Evolutionary conservation across 2,113 vertebrate species (phyloP).

Genomic region (Engraulis encrasicolus): DNA sequence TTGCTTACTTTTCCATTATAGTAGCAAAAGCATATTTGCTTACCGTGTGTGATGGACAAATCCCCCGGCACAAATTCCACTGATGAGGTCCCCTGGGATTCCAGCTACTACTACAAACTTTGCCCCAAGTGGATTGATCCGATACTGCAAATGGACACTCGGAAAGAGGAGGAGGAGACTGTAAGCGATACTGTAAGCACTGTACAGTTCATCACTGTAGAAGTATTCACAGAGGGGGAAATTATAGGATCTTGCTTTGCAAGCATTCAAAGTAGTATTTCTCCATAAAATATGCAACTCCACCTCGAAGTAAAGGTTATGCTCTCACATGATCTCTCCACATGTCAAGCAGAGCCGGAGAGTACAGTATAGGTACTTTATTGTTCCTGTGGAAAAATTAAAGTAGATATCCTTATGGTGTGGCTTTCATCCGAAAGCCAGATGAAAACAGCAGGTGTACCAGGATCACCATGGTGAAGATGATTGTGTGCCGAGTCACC

Average conservation of each 20-base stretch:
- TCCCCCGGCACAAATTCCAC: not conserved
- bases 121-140: not conserved
- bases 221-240: not conserved
- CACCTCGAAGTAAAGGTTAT: not conserved
- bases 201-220: not conserved
- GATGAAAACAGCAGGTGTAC: not conserved
- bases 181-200: not conserved
- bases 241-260: not conserved
- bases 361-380: no score
- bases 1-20: not conserved
- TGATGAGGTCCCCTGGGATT: not conserved
- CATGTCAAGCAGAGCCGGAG: no score
- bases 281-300: not conserved
- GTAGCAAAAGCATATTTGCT: not conserved
- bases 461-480: not conserved
- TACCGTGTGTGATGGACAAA: not conserved
- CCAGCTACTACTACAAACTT: not conserved
- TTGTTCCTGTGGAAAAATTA: no score
- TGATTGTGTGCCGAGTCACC: not conserved
- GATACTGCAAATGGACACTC: not conserved
- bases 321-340: not conserved
- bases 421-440: not conserved
- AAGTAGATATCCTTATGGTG: no score
- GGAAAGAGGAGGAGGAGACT: not conserved
- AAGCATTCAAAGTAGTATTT: not conserved